Base-by-base conservation (phyloP, 2,797 vertebrate species). In the Arnoldichthys spilopterus region DNA sequence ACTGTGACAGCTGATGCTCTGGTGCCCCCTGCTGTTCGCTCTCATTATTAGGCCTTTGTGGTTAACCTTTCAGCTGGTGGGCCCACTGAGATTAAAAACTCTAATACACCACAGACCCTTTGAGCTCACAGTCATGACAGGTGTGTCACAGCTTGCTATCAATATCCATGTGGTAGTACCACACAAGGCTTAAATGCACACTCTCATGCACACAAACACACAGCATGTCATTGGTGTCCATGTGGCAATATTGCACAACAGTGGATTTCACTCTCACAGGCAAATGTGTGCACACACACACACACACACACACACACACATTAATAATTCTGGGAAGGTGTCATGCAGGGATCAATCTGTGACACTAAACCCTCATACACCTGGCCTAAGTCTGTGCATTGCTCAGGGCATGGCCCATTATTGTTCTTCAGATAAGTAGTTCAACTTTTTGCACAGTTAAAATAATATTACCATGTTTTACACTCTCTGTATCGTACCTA, bases 121-220 rank as follows among this genome's bases (percentile, higher is more conserved):
- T 81, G 79, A 83, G 84, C 77, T 80, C 62, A 69, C 82, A 77
- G 77, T 68, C 70, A 49, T 54, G 76, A 86, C 85, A 86, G 85
- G 83, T 86, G 85, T 79, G 81, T 76, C 79, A 67, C 83, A 85
- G 83, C 78, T 64, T 85, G 85, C 82, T 61, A 74, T 80, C 83
- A 78, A 78, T 81, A 80, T 75, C 77, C 77, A 82, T 81, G 82
- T 74, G 79, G 76, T 43, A 77, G 59, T 67, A 72, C 74, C 74
- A 75, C 78, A 51, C 20, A 32, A 30, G 74, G n/a, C 78, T 59
- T 40, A 24, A 63, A 28, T 40, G 45, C 24, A 43, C 16, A 24
- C 40, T 56, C 20, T 53, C 45, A 37, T 28, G 34, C 76, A 56
- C 51, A 76, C 62, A 47, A 12, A 53, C 63, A 22, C 28, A 22